A percentile compares a stretch with the other conserved stretches of the same genome.
Evolutionary conservation across 2,113 vertebrate genomes (phyloP).

Genomic region (Pteruthius melanotis): DNA sequence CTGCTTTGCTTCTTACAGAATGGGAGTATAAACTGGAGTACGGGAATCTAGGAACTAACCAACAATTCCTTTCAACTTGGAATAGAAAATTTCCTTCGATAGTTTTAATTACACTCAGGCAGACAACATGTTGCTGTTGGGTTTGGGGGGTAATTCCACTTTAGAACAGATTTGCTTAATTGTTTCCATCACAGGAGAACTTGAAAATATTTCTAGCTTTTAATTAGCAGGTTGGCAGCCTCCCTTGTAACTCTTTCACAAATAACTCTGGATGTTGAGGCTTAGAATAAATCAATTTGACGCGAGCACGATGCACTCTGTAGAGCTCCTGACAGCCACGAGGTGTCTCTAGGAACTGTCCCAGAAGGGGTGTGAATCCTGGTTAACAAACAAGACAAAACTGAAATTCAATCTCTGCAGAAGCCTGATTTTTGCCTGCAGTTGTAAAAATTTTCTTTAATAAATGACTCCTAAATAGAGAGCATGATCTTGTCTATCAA

Average conservation of each 20-base stretch:
- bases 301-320: fast-evolving
- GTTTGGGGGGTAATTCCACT: not conserved
- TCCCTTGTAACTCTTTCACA: not conserved
- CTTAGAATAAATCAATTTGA: not conserved
- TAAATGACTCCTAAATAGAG: not conserved
- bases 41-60: not conserved
- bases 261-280: not conserved
- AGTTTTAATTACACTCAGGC: not conserved
- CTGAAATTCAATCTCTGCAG: not conserved
- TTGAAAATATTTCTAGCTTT: not conserved
- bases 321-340: slow-evolving; percentile 22
- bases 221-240: slow-evolving; percentile 14
- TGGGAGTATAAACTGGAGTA: not conserved
- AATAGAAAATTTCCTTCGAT: not conserved
- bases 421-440: not conserved
- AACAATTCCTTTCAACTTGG: not conserved
- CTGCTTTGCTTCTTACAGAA: not conserved
- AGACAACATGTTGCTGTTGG: not conserved
- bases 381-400: not conserved
- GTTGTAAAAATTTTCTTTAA: not conserved
- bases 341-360: slow-evolving; percentile 28
- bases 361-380: not conserved
- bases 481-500: slow-evolving; percentile 18
- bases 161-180: not conserved
- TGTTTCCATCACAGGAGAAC: not conserved